Base-by-base conservation (phyloP, 2,797 vertebrate genomes). In the Melanotaenia nigrans region DNA sequence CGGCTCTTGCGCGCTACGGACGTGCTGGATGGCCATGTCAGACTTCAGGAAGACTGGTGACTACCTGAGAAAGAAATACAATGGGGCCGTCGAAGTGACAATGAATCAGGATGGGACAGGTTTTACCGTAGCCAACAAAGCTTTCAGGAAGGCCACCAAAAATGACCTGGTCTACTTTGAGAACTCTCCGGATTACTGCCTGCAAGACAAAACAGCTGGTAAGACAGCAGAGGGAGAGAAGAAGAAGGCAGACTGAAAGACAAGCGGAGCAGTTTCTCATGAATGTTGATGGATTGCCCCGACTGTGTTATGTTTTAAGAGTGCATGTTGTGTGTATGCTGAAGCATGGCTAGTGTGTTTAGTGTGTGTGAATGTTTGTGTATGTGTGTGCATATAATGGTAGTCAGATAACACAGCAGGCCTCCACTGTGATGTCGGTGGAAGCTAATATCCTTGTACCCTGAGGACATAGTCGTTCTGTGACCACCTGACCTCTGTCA, bases 161-260 rank as follows among this genome's bases (percentile, higher is more conserved):
- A 97, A 96, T 3, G 97, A 99, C 86, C 95, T 99, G 82, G 98
- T 99, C 83, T 99, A 99, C 91, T 98, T 99, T 54, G 98, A 99
- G 92, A 98, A 97, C 92, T 99, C 98, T 0, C 98, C 98, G 0
- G 97, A 99, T 90, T 99, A 99, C 85, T 99, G 98, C 54, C 91
- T 99, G 82, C 94, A 97, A 94, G 97, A 99, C 93, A 99, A 98
- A 92, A 94, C 96, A 74, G 97, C 97, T 95, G 98, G 98, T 99
- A 91, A 94, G 90, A 73, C 1, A 2, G 25, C 36, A n/a, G 22
- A 55, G 5, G 8, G 22, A 56, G 61, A 33, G 69, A 56, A 25
- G 42, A 47, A 13, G 25, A 24, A 28, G 63, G 30, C n/a, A 56
- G 47, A 71, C 53, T 77, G 63, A 83, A 61, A 80, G 83, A 77